phyloP scores from a whole-genome alignment of 2,797 vertebrate genomes.

The Hapalemur alaotrensis region DNA sequence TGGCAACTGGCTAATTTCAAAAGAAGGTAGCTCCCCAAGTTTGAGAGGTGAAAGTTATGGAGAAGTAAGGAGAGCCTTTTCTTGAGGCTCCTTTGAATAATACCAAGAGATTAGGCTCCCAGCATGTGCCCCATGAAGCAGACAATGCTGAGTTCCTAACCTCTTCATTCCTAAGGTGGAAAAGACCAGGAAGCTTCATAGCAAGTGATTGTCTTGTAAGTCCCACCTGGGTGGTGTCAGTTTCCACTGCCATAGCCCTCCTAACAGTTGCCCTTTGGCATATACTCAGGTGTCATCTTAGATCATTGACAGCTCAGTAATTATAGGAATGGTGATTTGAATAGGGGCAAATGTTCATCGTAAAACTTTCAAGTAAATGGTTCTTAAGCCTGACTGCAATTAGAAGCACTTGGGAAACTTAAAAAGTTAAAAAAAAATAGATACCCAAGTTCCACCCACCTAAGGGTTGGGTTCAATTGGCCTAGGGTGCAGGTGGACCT shows the following conservation, averaged over 20 bases:
- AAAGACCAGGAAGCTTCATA: background rate
- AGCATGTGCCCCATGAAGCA: background rate
- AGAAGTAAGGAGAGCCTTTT: background rate
- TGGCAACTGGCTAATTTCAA: background rate
- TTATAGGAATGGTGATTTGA: background rate
- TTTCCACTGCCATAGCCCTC: background rate
- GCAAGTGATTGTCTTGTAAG: background rate
- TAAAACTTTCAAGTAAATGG: background rate
- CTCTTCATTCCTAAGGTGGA: background rate
- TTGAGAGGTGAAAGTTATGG: background rate
- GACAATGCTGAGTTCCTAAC: background rate
- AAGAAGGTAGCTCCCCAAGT: background rate
- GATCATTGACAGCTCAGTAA: background rate
- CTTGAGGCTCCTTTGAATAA: background rate
- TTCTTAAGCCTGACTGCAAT: background rate
- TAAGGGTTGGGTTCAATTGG: background rate
- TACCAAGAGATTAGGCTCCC: background rate
- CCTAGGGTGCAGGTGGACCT: accelerated
- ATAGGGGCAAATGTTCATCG: background rate
- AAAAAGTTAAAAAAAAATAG: background rate
- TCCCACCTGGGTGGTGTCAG: background rate
- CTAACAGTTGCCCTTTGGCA: background rate
- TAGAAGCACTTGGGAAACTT: background rate
- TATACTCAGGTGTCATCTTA: background rate
- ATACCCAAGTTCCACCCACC: background rate